These are phyloP conservation scores for Nannobrachium achirus DNA, from an alignment of 2,113 vertebrate genomes.

Conservation along the genomic window DNA sequence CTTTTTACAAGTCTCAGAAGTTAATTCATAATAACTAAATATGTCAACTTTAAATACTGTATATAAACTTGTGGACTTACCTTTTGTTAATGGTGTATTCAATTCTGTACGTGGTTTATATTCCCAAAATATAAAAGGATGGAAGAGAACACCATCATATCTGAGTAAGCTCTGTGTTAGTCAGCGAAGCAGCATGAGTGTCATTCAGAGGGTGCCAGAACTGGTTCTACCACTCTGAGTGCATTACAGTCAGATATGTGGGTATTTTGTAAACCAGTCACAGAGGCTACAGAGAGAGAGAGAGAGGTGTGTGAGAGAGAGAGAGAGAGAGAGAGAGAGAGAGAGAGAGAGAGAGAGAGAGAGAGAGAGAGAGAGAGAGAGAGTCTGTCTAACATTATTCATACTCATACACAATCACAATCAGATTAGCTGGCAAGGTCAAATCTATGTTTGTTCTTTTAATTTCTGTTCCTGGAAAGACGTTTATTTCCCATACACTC, in stretches of 20 bases:
- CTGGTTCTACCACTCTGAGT: constrained; percentile 65
- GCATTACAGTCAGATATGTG: constrained; percentile 9
- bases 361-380: background rate
- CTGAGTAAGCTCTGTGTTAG: background rate
- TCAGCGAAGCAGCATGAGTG: background rate
- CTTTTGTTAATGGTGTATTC: background rate
- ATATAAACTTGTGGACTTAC: background rate
- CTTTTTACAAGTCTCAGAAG: too few relatives aligned
- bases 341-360: background rate
- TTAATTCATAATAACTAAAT: too few relatives aligned
- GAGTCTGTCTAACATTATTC: too few relatives aligned
- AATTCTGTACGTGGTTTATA: background rate
- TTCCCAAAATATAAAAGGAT: background rate
- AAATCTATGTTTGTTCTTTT: constrained; percentile 45
- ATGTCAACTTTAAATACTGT: background rate
- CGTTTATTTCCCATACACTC: constrained; percentile 33
- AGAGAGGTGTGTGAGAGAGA: background rate
- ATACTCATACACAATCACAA: constrained; percentile 16
- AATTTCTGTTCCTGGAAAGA: constrained; percentile 23
- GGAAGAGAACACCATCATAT: constrained; percentile 1
- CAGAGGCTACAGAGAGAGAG: background rate
- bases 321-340: constrained; percentile 7
- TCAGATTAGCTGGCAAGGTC: constrained; percentile 47
- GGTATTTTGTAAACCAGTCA: constrained; percentile 54
- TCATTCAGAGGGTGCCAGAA: constrained; percentile 35